A percentile compares a stretch with the other conserved stretches of the same genome.
phyloP scores from a whole-genome alignment of 2,113 vertebrate genomes.

The Sisor rabdophorus region DNA sequence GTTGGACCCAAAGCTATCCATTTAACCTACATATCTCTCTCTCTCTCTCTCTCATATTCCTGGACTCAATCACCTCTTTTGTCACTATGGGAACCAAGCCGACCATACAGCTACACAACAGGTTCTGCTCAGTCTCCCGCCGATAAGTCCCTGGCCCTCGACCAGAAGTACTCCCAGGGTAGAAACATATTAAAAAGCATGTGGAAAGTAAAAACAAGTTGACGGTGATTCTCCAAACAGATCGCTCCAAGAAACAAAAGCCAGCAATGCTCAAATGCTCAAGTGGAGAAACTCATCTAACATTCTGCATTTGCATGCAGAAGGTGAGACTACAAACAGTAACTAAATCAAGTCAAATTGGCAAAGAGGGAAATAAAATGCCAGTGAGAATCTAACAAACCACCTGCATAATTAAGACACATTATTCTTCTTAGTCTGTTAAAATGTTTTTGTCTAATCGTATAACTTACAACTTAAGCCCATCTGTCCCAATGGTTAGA shows the following conservation, averaged over 20 bases:
- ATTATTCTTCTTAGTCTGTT: conserved; percentile 65
- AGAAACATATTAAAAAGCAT: conserved; percentile 62
- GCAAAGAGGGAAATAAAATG: background rate
- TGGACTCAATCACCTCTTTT: conserved; percentile 67
- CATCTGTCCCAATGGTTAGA: conserved; percentile 56
- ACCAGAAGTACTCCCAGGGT: conserved; percentile 62
- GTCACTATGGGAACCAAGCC: conserved; percentile 64
- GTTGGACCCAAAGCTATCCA: conserved; percentile 10
- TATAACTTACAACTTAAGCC: conserved; percentile 52
- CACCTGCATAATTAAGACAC: background rate
- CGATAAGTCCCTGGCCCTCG: conserved; percentile 61
- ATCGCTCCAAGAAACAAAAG: conserved; percentile 30
- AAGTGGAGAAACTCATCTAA: background rate
- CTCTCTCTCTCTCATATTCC: conserved; percentile 46
- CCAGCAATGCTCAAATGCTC: background rate
- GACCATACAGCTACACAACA: conserved; percentile 64
- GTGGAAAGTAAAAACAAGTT: conserved; percentile 54
- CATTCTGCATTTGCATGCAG: background rate
- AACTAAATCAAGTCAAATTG: background rate
- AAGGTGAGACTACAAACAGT: background rate
- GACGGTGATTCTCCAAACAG: conserved; percentile 48
- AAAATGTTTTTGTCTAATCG: conserved; percentile 69
- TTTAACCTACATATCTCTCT: conserved; percentile 27
- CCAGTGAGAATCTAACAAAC: conserved; percentile 45
- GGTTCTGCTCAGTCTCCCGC: conserved; percentile 66